Evolutionary conservation across 92 coral and sea anemone genomes (phyloP).

Genomic region (Umimayanthus chanpuru): DNA sequence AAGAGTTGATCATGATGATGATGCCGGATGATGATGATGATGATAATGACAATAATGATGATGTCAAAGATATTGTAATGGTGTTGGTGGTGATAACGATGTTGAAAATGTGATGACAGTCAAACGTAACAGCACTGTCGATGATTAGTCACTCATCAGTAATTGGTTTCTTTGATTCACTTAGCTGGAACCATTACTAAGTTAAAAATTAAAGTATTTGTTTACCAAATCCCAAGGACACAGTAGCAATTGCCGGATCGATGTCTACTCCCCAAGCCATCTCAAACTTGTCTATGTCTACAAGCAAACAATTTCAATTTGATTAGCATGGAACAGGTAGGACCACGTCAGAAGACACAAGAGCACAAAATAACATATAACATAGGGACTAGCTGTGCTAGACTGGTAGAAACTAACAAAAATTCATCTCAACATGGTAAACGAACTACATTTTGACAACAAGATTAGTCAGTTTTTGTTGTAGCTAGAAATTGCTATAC

Average conservation of each 20-base stretch:
- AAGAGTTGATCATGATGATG: neutral
- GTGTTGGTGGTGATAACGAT: neutral
- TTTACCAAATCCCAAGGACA: constrained; percentile 91
- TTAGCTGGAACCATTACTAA: neutral
- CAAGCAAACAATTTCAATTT: neutral
- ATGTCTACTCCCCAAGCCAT: constrained; percentile 98
- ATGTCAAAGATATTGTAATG: neutral
- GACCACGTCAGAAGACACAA: neutral
- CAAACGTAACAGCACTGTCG: neutral
- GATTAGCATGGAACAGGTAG: neutral
- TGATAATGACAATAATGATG: no score
- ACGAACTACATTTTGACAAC: no score
- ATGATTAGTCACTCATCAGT: neutral
- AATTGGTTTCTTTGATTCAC: neutral
- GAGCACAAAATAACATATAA: neutral
- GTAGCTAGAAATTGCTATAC: no score
- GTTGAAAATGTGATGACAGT: neutral
- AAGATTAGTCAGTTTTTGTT: no score
- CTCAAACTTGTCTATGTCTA: constrained; percentile 87
- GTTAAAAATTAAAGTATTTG: neutral
- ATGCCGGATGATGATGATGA: neutral
- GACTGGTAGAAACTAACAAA: no score
- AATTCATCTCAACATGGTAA: no score
- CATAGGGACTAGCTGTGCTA: no score
- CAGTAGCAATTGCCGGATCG: constrained; percentile 88